Base-by-base conservation (phyloP, 92 coral and sea anemone genomes). In the Porites evermanni region DNA sequence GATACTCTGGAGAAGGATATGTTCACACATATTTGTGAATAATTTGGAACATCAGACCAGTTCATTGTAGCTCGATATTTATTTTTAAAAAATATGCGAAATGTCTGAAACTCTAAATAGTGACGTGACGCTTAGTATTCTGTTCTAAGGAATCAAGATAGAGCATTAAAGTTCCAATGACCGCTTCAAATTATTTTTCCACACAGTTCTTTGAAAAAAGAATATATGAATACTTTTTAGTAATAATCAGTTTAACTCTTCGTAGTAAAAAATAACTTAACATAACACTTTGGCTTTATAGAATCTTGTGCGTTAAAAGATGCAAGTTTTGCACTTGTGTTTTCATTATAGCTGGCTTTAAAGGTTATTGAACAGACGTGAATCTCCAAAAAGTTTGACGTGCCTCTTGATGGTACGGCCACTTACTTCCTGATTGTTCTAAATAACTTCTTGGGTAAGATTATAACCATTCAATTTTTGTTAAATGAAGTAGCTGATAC, bases 31-130 rank as follows among this genome's bases (percentile, higher is more conserved):
- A 17, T 4, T 51, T 51, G 13, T 7, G 77, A 52, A 73, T 73
- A 59, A 44, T 19, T 13, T 32, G n/a, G 2, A 20, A 63, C n/a
- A 7, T 59, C 12, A 50, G 17, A 20, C 80, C 26, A 6, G 6
- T 66, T 23, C 12, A 76, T 0, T 13, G 52, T 21, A 16, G 67
- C 5, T 24, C 3, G 8, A 76, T 21, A 23, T 24, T 13, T 11
- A 32, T 29, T 29, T 29, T 29, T 29, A n/a, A 56, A 76, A 23
- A 23, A 54, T 38, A 78, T 79, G 63, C 73, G 67, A 52, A 79
- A 67, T 65, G 56, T 52, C 83, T 52, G 16, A 14, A 23, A 23
- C 32, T 1, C 18, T 74, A 7, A 53, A 20, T 18, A 26, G 7
- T 16, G 26, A 9, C 60, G 16, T 60, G 20, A 7, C 18, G 66